A percentile compares a stretch with the other conserved stretches of the same genome.
phyloP scores from a whole-genome alignment of 2,113 vertebrate species.

The Bombycilla garrulus region DNA sequence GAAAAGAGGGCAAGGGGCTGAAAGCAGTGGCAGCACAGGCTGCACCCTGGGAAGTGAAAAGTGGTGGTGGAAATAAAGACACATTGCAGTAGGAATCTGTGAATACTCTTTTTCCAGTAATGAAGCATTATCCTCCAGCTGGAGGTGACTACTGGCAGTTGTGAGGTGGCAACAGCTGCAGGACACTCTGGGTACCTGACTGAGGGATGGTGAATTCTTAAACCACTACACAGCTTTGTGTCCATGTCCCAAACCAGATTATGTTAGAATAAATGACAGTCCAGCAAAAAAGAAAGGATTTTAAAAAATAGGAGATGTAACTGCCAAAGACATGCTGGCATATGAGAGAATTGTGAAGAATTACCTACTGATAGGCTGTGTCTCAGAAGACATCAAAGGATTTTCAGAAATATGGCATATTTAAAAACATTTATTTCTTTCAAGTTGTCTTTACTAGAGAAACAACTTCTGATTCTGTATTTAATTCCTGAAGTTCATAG shows the following conservation, averaged over 20 bases:
- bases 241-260: neutral
- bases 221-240: neutral
- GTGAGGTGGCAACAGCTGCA: rapidly evolving
- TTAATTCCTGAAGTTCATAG: neutral
- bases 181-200: neutral
- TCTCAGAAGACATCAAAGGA: neutral
- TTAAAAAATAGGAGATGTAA: neutral
- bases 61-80: neutral
- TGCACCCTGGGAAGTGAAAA: neutral
- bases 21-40: neutral
- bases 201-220: rapidly evolving
- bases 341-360: neutral
- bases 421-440: neutral
- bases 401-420: neutral
- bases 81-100: rapidly evolving
- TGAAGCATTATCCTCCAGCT: neutral
- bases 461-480: neutral
- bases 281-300: neutral
- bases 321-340: neutral
- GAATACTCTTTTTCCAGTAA: neutral
- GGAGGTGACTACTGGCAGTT: neutral
- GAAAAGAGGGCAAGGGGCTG: neutral
- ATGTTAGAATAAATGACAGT: neutral
- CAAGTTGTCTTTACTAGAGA: neutral
- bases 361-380: neutral